Evolutionary conservation across 2,113 vertebrate species (phyloP).

Genomic region (Verasper variegatus): DNA sequence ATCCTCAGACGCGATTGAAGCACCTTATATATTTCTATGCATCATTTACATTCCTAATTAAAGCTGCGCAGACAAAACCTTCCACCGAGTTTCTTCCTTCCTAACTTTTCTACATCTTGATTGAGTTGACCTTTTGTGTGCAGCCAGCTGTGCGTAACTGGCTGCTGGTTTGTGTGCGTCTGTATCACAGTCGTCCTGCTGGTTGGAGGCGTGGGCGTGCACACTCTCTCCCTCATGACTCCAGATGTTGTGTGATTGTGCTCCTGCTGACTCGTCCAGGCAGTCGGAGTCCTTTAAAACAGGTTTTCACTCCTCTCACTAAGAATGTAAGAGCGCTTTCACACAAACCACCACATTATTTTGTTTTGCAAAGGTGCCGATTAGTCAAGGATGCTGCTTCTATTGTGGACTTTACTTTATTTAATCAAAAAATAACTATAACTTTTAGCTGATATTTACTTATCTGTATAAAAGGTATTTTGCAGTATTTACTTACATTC

Average conservation of each 20-base stretch:
- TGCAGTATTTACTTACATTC: too few relatives aligned
- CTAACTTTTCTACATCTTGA: constrained; percentile 9
- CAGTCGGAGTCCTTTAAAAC: constrained; percentile 9
- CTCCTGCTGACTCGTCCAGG: constrained; percentile 28
- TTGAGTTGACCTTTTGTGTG: constrained; percentile 27
- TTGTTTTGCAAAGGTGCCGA: neutral
- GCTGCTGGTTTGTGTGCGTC: constrained; percentile 26
- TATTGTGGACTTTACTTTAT: neutral
- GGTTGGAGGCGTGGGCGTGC: constrained; percentile 44
- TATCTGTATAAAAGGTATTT: too few relatives aligned
- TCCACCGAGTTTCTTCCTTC: neutral
- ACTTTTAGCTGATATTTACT: too few relatives aligned
- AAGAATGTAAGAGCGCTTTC: neutral
- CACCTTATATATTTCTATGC: neutral
- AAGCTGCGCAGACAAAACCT: neutral
- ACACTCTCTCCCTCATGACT: constrained; percentile 59
- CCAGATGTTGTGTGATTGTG: constrained; percentile 70
- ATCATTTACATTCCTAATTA: neutral
- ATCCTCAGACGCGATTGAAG: neutral
- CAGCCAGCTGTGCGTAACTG: constrained; percentile 23
- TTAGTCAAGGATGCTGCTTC: neutral
- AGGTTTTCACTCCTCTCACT: neutral
- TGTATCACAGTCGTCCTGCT: constrained; percentile 27
- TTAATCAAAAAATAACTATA: too few relatives aligned
- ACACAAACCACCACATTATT: too few relatives aligned